Evolutionary conservation across 2,888 invertebrate species (phyloP).

Genomic region (Volucella inflata): DNA sequence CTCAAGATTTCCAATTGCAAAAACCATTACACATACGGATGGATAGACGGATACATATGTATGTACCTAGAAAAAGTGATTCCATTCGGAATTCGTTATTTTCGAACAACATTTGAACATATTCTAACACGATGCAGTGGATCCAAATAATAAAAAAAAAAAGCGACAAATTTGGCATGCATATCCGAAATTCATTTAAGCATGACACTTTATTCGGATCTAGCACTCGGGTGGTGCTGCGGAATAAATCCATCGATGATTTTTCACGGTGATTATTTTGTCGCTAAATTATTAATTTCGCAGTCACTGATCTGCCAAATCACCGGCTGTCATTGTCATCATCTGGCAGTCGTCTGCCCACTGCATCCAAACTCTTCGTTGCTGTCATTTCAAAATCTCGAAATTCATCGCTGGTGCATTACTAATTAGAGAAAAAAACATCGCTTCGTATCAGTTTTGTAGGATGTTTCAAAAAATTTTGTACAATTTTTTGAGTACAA

Average conservation of each 20-base stretch:
- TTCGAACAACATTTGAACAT: conserved; percentile 17
- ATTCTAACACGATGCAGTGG: conserved; percentile 31
- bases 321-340: conserved; percentile 58
- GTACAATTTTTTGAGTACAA: neutral
- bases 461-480: conserved; percentile 2
- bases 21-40: neutral
- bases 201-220: conserved; percentile 13
- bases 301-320: conserved; percentile 59
- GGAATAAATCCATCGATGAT: conserved; percentile 35
- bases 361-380: neutral
- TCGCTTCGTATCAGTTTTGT: neutral
- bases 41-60: neutral
- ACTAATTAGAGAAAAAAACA: conserved; percentile 44
- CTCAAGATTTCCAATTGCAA: conserved; percentile 5
- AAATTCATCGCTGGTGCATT: conserved; percentile 33
- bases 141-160: conserved; percentile 25
- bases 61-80: neutral
- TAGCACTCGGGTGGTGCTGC: conserved; percentile 33
- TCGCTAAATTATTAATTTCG: conserved; percentile 56
- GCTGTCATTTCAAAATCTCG: conserved; percentile 22
- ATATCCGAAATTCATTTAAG: conserved; percentile 30
- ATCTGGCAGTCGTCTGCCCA: conserved; percentile 32
- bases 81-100: neutral
- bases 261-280: conserved; percentile 56
- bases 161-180: neutral